phyloP scores from a whole-genome alignment of 2,888 invertebrate species.

The Drosophila hamatofila region DNA sequence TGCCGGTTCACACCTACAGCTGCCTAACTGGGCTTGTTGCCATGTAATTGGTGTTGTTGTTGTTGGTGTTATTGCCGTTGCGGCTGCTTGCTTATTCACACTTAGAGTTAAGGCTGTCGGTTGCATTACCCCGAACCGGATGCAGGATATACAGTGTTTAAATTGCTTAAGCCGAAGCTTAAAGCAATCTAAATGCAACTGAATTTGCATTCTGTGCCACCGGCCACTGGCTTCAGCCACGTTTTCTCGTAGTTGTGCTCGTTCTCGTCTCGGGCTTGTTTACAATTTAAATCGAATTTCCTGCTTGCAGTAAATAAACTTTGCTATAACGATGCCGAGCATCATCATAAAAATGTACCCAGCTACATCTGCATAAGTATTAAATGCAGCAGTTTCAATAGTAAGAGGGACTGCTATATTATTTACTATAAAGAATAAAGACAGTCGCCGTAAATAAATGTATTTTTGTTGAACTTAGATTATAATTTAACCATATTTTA shows the following conservation, averaged over 20 bases:
- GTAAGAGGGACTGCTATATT: neutral
- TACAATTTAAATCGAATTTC: slow-evolving; percentile 79
- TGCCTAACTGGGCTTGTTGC: slow-evolving; percentile 51
- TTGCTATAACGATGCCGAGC: slow-evolving; percentile 23
- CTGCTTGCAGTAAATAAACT: slow-evolving; percentile 63
- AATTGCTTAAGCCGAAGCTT: slow-evolving; percentile 69
- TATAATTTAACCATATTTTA: neutral
- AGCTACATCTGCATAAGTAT: slow-evolving; percentile 8
- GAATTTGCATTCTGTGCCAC: slow-evolving; percentile 61
- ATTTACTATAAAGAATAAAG: neutral
- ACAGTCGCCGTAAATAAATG: neutral
- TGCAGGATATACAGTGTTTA: slow-evolving; percentile 77
- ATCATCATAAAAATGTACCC: slow-evolving; percentile 7
- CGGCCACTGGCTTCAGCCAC: slow-evolving; percentile 9
- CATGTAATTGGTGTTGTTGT: slow-evolving; percentile 68
- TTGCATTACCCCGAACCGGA: slow-evolving; percentile 61
- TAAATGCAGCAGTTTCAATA: neutral
- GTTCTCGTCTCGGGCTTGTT: slow-evolving; percentile 50
- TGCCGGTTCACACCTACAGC: slow-evolving; percentile 46
- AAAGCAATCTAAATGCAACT: slow-evolving; percentile 55
- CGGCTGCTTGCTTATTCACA: slow-evolving; percentile 64
- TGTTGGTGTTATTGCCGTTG: slow-evolving; percentile 48
- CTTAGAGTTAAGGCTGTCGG: slow-evolving; percentile 47
- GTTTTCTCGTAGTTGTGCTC: neutral
- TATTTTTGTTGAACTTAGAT: neutral